Evolutionary conservation across 2,888 invertebrate species (phyloP).

Genomic region (Rhamphomyia laevipes): DNA sequence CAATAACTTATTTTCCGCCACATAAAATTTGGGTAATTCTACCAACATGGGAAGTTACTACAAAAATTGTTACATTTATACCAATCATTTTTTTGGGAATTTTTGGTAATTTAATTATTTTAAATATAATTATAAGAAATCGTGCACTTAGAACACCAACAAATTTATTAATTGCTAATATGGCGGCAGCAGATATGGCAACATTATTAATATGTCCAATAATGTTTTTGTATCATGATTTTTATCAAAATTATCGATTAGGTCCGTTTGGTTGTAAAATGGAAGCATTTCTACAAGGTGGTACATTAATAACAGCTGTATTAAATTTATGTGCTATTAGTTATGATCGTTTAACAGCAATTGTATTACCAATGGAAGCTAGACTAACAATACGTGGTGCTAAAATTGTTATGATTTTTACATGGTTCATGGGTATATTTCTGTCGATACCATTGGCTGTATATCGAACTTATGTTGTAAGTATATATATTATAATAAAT

Average conservation of each 20-base stretch:
- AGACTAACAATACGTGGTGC: slow-evolving; percentile 53
- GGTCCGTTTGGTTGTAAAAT: slow-evolving; percentile 61
- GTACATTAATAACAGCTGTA: slow-evolving; percentile 62
- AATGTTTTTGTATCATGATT: slow-evolving; percentile 61
- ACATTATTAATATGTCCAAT: slow-evolving; percentile 59
- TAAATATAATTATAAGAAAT: slow-evolving; percentile 50
- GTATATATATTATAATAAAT: slow-evolving; percentile 6
- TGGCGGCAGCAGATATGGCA: slow-evolving; percentile 58
- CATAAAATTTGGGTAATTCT: slow-evolving; percentile 55
- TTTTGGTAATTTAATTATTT: slow-evolving; percentile 51
- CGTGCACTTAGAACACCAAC: slow-evolving; percentile 54
- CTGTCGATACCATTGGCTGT: slow-evolving; percentile 55
- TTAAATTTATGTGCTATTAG: slow-evolving; percentile 67
- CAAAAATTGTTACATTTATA: slow-evolving; percentile 48
- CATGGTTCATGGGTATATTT: slow-evolving; percentile 54
- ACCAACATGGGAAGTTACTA: slow-evolving; percentile 45
- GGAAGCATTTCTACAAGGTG: slow-evolving; percentile 66
- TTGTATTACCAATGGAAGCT: slow-evolving; percentile 59
- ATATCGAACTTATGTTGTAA: slow-evolving; percentile 50
- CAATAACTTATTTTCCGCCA: slow-evolving; percentile 35
- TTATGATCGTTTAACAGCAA: slow-evolving; percentile 71
- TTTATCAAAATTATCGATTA: slow-evolving; percentile 66
- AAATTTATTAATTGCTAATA: slow-evolving; percentile 60
- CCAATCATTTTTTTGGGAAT: slow-evolving; percentile 53
- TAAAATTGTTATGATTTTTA: slow-evolving; percentile 48